Evolutionary conservation across 2,888 invertebrate genomes (phyloP).

Genomic region (Rotaria sp.): DNA sequence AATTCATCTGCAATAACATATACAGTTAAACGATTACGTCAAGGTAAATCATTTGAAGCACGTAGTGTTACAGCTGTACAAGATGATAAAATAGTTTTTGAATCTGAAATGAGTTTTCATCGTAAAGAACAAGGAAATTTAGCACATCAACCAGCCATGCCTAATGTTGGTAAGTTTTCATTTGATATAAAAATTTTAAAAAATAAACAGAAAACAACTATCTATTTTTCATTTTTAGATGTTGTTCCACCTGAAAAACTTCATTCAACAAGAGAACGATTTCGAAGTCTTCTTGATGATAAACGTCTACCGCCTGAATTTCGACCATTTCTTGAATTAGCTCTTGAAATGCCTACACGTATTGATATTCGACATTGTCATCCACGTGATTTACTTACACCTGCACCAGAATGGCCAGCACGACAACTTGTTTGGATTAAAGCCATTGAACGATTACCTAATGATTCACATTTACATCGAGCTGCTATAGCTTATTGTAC

Average conservation of each 20-base stretch:
- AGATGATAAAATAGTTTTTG: background rate
- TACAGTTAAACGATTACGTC: background rate
- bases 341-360: background rate
- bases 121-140: background rate
- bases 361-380: background rate
- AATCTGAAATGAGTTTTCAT: background rate
- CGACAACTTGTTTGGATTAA: background rate
- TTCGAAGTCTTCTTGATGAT: background rate
- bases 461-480: constrained; percentile 6
- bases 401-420: background rate
- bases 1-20: background rate
- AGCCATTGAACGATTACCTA: background rate
- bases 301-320: background rate
- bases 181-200: background rate
- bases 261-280: background rate
- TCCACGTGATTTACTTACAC: background rate
- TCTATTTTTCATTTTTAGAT: background rate
- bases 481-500: background rate
- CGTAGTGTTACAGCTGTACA: background rate
- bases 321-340: background rate
- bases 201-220: background rate
- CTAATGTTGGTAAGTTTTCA: background rate
- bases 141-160: background rate
- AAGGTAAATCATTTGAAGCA: background rate
- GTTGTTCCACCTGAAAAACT: background rate